phyloP scores from a whole-genome alignment of 2,113 vertebrate genomes.

The Potamarius usumacintae region DNA sequence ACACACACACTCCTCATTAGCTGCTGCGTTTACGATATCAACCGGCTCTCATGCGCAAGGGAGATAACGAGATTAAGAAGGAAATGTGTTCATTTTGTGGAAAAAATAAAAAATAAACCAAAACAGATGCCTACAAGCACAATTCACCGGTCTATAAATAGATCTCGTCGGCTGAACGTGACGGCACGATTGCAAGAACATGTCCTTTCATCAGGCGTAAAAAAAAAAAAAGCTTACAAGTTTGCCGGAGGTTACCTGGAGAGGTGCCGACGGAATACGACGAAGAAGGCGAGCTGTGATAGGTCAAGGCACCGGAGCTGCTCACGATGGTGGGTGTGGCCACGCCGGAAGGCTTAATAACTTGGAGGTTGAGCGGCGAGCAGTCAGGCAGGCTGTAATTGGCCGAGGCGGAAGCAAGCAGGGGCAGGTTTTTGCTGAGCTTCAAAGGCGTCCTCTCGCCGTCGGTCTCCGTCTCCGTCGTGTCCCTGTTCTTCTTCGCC shows the following conservation, averaged over 20 bases:
- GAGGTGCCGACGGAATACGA: conserved; percentile 82
- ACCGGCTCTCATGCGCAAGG: neutral
- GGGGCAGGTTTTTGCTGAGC: conserved; percentile 81
- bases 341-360: conserved; percentile 81
- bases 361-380: conserved; percentile 89
- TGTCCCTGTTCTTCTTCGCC: conserved; percentile 86
- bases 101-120: neutral
- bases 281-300: conserved; percentile 87
- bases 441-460: conserved; percentile 83
- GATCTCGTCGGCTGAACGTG: conserved; percentile 9
- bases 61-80: conserved; percentile 36
- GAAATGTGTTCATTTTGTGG: conserved; percentile 29
- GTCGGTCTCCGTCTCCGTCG: conserved; percentile 81
- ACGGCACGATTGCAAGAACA: conserved; percentile 7
- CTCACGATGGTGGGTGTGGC: conserved; percentile 80
- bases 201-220: no score
- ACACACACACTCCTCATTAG: conserved; percentile 36
- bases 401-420: conserved; percentile 72
- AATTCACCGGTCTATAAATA: conserved; percentile 35
- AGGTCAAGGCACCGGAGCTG: conserved; percentile 86
- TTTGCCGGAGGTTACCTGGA: conserved; percentile 76
- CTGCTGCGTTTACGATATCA: conserved; percentile 22
- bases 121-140: conserved; percentile 19
- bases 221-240: no score
- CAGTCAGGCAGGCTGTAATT: conserved; percentile 80